Evolutionary conservation across 2,113 vertebrate genomes (phyloP).

Genomic region (Melanerpes formicivorus): DNA sequence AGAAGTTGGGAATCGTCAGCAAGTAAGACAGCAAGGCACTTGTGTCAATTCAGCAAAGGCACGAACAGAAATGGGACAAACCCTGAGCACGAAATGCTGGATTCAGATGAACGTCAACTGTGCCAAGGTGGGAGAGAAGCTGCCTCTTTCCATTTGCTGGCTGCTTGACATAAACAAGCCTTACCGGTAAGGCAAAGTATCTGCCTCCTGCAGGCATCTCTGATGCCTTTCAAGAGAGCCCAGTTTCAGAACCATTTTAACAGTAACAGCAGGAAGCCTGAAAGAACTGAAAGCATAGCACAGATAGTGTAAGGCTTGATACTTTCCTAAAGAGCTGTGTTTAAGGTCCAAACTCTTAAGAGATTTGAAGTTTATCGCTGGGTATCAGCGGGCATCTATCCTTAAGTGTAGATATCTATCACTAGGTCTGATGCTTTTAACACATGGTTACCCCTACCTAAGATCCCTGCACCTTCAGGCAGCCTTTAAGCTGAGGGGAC

Average conservation of each 20-base stretch:
- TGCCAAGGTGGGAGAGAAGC: neutral
- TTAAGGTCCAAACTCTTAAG: neutral
- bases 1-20: constrained; percentile 33
- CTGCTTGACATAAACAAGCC: neutral
- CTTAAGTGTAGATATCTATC: neutral
- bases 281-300: neutral
- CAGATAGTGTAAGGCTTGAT: rapidly evolving
- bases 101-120: neutral
- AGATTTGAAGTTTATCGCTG: neutral
- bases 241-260: neutral
- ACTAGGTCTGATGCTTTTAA: neutral
- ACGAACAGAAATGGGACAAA: neutral
- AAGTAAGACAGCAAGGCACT: constrained; percentile 12
- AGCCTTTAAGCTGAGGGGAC: neutral
- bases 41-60: neutral
- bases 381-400: neutral
- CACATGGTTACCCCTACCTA: neutral
- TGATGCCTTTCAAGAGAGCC: neutral
- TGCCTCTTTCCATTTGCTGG: neutral
- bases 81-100: neutral
- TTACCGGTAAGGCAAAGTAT: neutral
- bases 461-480: neutral
- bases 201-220: neutral
- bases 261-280: neutral
- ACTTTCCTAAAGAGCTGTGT: neutral